A percentile compares a stretch with the other conserved stretches of the same genome.
phyloP scores from a whole-genome alignment of 2,797 vertebrate genomes.

The Anniella stebbinsi region DNA sequence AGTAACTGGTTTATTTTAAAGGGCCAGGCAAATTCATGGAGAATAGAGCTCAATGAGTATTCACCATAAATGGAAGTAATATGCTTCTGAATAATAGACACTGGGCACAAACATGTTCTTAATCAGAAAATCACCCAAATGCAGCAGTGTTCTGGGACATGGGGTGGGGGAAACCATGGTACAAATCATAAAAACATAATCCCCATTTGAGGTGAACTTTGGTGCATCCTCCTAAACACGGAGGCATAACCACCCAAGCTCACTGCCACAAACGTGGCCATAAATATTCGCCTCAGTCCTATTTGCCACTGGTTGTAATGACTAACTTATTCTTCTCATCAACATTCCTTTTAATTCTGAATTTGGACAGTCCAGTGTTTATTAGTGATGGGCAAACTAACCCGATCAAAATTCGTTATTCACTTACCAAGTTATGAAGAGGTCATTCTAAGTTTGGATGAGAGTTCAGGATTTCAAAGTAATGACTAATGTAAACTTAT shows the following conservation, averaged over 20 bases:
- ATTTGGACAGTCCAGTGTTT: background rate
- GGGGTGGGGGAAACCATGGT: background rate
- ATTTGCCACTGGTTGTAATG: background rate
- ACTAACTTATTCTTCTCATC: background rate
- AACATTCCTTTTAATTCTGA: background rate
- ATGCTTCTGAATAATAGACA: background rate
- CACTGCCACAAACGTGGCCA: background rate
- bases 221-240: no score
- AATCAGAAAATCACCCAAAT: background rate
- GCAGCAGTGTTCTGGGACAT: background rate
- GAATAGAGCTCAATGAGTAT: background rate
- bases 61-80: background rate
- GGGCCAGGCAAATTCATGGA: background rate
- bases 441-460: background rate
- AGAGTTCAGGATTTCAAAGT: background rate
- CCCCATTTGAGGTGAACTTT: background rate
- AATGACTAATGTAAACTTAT: background rate
- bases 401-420: background rate
- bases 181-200: background rate
- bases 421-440: background rate
- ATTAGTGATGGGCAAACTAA: background rate
- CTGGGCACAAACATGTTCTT: background rate
- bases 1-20: background rate
- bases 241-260: background rate
- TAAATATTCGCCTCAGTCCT: background rate